These are phyloP conservation scores for Petrosia ficiformis DNA, from an alignment of 37 sponge, comb jelly and placozoan genomes.

Conservation along the genomic window DNA sequence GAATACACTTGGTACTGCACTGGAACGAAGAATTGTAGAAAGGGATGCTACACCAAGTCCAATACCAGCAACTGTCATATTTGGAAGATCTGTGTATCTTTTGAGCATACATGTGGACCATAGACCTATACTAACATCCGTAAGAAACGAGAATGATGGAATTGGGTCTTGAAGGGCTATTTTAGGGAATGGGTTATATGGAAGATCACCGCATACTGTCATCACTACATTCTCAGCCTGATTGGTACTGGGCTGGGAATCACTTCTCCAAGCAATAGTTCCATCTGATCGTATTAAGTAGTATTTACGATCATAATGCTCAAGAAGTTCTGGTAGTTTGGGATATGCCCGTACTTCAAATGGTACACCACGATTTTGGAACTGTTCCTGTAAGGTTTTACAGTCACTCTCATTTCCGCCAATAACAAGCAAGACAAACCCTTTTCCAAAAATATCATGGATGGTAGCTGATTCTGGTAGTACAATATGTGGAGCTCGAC, in stretches of 20 bases:
- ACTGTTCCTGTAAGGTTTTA: slow-evolving; percentile 27
- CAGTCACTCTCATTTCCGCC: slow-evolving; percentile 56
- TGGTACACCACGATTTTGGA: slow-evolving; percentile 30
- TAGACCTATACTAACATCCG: slow-evolving; percentile 9
- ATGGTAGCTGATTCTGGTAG: slow-evolving; percentile 50
- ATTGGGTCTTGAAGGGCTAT: slow-evolving; percentile 1
- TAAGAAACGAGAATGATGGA: slow-evolving; percentile 23
- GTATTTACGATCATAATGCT: slow-evolving; percentile 54
- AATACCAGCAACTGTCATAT: neutral
- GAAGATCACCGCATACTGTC: slow-evolving; percentile 25
- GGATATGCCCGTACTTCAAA: slow-evolving; percentile 17
- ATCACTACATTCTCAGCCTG: slow-evolving; percentile 43
- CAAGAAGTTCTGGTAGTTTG: slow-evolving; percentile 30
- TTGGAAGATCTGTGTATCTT: slow-evolving; percentile 8
- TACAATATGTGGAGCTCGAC: slow-evolving; percentile 70
- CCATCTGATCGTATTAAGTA: slow-evolving; percentile 81
- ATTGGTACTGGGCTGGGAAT: slow-evolving; percentile 46
- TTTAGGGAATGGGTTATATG: slow-evolving; percentile 16
- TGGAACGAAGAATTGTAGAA: slow-evolving; percentile 1
- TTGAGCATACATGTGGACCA: neutral
- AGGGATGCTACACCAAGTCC: slow-evolving; percentile 33
- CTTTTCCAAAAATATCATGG: slow-evolving; percentile 65
- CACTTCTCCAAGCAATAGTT: slow-evolving; percentile 66
- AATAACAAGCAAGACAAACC: slow-evolving; percentile 52
- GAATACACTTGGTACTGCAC: neutral